These are phyloP conservation scores for Scleropages formosus DNA, from an alignment of 2,797 vertebrate genomes.

Conservation along the genomic window DNA sequence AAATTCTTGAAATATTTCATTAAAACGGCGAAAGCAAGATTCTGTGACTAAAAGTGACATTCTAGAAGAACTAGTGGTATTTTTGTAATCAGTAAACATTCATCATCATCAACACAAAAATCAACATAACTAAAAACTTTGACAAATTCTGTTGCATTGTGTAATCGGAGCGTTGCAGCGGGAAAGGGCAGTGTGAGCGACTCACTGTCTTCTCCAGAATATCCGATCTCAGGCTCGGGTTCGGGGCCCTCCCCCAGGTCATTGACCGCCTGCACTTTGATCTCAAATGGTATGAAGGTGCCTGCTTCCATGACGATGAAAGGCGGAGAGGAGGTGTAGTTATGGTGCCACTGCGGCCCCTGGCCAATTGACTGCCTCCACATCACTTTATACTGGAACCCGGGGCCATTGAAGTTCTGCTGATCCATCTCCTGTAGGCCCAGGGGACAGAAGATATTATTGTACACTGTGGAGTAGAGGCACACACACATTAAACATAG, in stretches of 20 bases:
- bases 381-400: conserved; percentile 77
- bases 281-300: conserved; percentile 81
- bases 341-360: conserved; percentile 66
- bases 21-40: too few relatives aligned
- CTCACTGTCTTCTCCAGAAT: conserved; percentile 87
- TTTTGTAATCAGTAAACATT: too few relatives aligned
- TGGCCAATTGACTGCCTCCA: conserved; percentile 75
- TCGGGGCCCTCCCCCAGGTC: conserved; percentile 74
- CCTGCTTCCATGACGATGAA: conserved; percentile 66
- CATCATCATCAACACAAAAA: too few relatives aligned
- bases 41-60: too few relatives aligned
- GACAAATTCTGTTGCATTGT: too few relatives aligned
- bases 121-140: too few relatives aligned
- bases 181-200: conserved; percentile 24
- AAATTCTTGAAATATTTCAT: too few relatives aligned
- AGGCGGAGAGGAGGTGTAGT: conserved; percentile 59
- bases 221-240: conserved; percentile 72
- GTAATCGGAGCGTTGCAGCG: not conserved
- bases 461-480: not conserved
- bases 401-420: conserved; percentile 75
- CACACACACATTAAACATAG: conserved; percentile 2
- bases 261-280: conserved; percentile 85
- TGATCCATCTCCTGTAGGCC: conserved; percentile 64
- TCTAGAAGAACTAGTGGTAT: too few relatives aligned
- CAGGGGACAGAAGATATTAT: not conserved